Evolutionary conservation across 2,888 invertebrate species (phyloP).

Genomic region (Eupithecia abbreviata): DNA sequence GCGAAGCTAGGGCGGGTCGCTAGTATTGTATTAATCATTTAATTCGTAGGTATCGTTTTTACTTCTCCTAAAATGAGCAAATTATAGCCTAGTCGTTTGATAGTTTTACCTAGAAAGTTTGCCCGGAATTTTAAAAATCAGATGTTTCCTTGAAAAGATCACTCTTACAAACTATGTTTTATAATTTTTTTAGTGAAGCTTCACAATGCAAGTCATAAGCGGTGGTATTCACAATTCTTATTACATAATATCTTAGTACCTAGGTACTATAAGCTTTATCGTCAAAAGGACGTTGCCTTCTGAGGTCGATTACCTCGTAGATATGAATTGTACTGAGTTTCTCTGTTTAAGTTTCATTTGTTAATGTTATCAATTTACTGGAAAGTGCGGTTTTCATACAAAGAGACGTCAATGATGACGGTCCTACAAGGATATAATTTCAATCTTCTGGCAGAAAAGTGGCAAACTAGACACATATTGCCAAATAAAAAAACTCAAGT

Average conservation of each 20-base stretch:
- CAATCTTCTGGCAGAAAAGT: background rate
- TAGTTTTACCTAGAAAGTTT: background rate
- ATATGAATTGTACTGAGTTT: conserved; percentile 5
- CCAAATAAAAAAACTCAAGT: too few relatives aligned
- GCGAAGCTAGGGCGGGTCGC: too few relatives aligned
- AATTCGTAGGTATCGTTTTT: background rate
- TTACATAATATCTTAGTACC: conserved; percentile 15
- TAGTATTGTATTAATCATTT: background rate
- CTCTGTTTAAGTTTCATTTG: conserved; percentile 23
- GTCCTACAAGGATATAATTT: background rate
- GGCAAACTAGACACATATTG: too few relatives aligned
- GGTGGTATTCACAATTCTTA: conserved; percentile 1
- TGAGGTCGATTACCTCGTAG: conserved; percentile 17
- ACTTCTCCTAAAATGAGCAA: background rate
- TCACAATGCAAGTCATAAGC: background rate
- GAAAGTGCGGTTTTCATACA: conserved; percentile 5
- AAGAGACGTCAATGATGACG: background rate
- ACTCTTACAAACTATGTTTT: background rate
- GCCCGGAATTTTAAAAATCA: background rate
- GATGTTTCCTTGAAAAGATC: background rate
- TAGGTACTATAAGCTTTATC: conserved; percentile 2
- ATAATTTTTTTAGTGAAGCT: background rate
- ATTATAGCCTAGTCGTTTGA: background rate
- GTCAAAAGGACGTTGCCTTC: conserved; percentile 16
- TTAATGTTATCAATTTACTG: conserved; percentile 5